phyloP scores from a whole-genome alignment of 1,140 invertebrate species.

The Apis laboriosa region DNA sequence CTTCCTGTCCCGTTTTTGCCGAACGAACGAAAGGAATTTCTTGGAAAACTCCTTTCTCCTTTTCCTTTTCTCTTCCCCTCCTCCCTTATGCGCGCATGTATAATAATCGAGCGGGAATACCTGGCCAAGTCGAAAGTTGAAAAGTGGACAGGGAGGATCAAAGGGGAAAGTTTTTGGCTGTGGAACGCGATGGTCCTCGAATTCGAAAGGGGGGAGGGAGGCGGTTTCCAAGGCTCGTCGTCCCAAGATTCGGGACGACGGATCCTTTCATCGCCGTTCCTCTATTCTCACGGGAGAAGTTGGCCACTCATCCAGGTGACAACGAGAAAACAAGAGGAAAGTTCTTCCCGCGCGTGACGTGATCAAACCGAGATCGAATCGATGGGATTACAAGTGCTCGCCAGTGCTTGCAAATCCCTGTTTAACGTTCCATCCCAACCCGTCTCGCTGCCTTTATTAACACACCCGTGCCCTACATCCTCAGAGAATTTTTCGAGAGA shows the following conservation, averaged over 20 bases:
- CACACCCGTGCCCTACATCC: not conserved
- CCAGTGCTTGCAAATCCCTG: conserved; percentile 9
- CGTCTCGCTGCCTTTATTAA: not conserved
- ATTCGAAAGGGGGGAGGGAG: conserved; percentile 5
- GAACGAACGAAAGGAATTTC: not conserved
- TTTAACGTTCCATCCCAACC: not conserved
- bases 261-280: conserved; percentile 7
- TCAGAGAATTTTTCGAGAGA: not conserved
- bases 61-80: not conserved
- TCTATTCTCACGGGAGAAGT: not conserved
- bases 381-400: conserved; percentile 10
- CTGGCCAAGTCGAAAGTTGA: no score
- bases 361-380: conserved; percentile 38
- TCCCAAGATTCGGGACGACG: conserved; percentile 17
- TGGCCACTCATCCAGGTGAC: not conserved
- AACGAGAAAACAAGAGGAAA: conserved; percentile 25
- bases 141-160: not conserved
- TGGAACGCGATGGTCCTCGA: conserved; percentile 20
- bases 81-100: no score
- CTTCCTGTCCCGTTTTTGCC: not conserved
- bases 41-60: not conserved
- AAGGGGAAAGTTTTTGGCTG: conserved; percentile 35
- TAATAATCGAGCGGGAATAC: not conserved
- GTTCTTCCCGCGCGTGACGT: conserved; percentile 32
- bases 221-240: not conserved